Percentiles rank a stretch among this genome's conserved stretches.
These are phyloP conservation scores for Leistus spinibarbis DNA, from an alignment of 2,888 invertebrate species.

Conservation along the genomic window DNA sequence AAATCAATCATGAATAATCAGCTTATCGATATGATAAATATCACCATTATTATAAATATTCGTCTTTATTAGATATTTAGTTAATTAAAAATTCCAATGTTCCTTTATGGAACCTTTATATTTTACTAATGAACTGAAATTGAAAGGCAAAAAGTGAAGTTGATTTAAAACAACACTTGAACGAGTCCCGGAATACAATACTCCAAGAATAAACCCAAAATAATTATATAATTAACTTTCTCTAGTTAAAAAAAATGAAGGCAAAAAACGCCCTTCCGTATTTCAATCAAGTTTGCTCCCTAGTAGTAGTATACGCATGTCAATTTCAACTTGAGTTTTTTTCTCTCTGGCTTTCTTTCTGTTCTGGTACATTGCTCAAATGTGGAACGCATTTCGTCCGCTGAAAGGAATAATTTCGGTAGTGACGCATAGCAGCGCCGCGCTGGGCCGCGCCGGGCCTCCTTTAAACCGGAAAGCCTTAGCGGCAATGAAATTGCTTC, in stretches of 20 bases:
- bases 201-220: background rate
- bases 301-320: no score
- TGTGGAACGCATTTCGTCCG: constrained; percentile 11
- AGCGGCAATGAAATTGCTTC: constrained; percentile 31
- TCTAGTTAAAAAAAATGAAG: constrained; percentile 6
- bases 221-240: constrained; percentile 25
- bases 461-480: constrained; percentile 12
- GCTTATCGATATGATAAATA: no score
- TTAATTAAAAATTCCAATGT: no score
- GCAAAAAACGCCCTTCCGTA: background rate
- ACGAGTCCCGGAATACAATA: background rate
- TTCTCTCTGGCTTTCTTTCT: background rate
- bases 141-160: background rate
- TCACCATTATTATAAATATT: no score
- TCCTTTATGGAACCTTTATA: background rate
- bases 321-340: constrained; percentile 26
- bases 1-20: no score
- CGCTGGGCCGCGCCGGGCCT: background rate
- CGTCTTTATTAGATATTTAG: no score
- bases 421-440: constrained; percentile 5
- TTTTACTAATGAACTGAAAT: background rate
- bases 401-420: constrained; percentile 27
- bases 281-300: background rate
- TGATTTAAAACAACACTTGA: background rate
- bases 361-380: constrained; percentile 36